These are phyloP conservation scores for Drosophila repletoides DNA, from an alignment of 1,140 invertebrate genomes.

Conservation along the genomic window DNA sequence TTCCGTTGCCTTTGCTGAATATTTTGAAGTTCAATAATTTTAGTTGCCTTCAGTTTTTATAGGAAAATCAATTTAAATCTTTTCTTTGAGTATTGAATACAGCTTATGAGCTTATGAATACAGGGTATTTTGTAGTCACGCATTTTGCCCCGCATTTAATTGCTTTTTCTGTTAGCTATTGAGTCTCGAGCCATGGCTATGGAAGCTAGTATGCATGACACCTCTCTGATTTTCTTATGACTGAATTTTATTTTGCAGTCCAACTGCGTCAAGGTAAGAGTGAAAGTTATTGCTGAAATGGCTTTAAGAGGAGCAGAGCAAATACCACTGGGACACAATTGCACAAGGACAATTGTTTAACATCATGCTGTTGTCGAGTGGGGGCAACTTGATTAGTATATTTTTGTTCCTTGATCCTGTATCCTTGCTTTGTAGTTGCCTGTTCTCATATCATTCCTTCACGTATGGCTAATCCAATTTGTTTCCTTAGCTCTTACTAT, in stretches of 20 bases:
- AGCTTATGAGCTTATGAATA: not conserved
- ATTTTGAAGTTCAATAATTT: too few species aligned
- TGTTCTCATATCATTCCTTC: not conserved
- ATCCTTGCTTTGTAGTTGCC: not conserved
- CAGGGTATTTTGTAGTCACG: not conserved
- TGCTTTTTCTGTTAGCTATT: conserved; percentile 20
- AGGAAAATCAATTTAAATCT: too few species aligned
- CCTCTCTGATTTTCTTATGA: conserved; percentile 6
- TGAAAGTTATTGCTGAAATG: conserved; percentile 2
- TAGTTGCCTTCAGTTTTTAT: too few species aligned
- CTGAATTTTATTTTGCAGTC: conserved; percentile 1
- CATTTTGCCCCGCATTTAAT: not conserved
- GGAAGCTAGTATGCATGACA: too few species aligned
- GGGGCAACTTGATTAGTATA: too few species aligned
- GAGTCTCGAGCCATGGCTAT: conserved; percentile 31
- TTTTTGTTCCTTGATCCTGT: too few species aligned
- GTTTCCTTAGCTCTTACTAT: conserved; percentile 9
- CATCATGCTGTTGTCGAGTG: not conserved
- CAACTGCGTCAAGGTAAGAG: not conserved
- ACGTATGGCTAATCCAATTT: conserved; percentile 2
- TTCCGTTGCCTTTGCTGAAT: too few species aligned
- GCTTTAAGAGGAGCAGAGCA: not conserved
- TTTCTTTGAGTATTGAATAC: too few species aligned
- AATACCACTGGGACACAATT: not conserved
- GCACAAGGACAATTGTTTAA: not conserved